phyloP scores from a whole-genome alignment of 1,140 invertebrate species.

The Venturia canescens region DNA sequence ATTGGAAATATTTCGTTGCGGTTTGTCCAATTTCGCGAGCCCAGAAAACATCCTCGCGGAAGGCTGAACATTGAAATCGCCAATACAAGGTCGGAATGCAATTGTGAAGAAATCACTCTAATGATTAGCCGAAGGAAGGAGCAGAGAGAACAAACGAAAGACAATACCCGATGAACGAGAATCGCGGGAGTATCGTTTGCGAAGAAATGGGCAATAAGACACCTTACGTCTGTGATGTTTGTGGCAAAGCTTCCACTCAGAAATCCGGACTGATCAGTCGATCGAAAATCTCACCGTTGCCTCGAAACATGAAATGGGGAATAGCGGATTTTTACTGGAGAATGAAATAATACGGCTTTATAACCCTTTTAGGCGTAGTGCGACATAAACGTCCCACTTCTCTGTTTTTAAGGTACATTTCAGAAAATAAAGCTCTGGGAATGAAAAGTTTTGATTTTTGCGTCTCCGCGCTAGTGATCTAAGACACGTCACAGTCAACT shows the following conservation, averaged over 20 bases:
- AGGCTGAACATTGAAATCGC: neutral
- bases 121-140: neutral
- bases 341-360: too few species aligned
- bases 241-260: constrained; percentile 82
- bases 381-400: too few species aligned
- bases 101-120: neutral
- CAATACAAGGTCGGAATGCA: neutral
- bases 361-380: too few species aligned
- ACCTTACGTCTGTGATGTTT: constrained; percentile 80
- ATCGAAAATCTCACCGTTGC: constrained; percentile 81
- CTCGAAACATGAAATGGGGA: too few species aligned
- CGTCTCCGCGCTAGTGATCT: too few species aligned
- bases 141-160: too few species aligned
- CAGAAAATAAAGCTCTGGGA: too few species aligned
- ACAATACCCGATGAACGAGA: constrained; percentile 59
- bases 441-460: too few species aligned
- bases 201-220: constrained; percentile 80
- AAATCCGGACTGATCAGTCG: constrained; percentile 81
- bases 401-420: too few species aligned
- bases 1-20: neutral
- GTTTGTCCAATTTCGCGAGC: neutral
- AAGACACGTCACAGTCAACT: too few species aligned
- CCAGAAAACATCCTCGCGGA: neutral
- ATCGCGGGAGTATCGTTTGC: constrained; percentile 75
- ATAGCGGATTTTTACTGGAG: too few species aligned